These are phyloP conservation scores for Mormoops blainvillei DNA, from an alignment of 2,113 vertebrate species.

Conservation along the genomic window DNA sequence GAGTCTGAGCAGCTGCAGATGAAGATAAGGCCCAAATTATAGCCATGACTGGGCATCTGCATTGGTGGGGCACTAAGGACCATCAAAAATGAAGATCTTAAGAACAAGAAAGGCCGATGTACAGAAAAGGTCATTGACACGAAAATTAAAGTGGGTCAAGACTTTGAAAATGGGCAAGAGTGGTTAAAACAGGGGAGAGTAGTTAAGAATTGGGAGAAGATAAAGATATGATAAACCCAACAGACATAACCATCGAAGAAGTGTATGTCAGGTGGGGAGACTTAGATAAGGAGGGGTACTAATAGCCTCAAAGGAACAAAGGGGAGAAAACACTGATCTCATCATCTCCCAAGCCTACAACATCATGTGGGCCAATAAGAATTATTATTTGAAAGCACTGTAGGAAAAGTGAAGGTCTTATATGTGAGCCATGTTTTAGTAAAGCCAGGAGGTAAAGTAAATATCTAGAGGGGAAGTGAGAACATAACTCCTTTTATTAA, in stretches of 20 bases:
- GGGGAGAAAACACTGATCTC: background rate
- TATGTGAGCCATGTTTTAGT: background rate
- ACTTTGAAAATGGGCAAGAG: background rate
- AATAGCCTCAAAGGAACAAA: background rate
- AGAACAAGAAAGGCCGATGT: background rate
- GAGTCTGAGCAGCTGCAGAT: background rate
- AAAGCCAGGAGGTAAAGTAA: background rate
- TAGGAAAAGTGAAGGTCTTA: background rate
- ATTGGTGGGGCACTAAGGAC: background rate
- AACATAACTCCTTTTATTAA: background rate
- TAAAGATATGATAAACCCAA: background rate
- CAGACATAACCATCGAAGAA: background rate
- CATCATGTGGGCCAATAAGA: background rate
- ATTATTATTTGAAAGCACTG: background rate
- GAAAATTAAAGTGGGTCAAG: background rate
- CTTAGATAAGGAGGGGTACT: background rate
- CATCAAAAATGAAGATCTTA: background rate
- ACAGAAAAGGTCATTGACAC: background rate
- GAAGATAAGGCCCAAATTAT: background rate
- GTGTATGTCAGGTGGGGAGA: fast-evolving
- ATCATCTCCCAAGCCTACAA: background rate
- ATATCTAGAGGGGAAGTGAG: background rate
- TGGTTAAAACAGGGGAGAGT: background rate
- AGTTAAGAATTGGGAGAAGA: background rate
- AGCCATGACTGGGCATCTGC: background rate